phyloP scores from a whole-genome alignment of 2,797 vertebrate genomes.

The Sphenodon punctatus region DNA sequence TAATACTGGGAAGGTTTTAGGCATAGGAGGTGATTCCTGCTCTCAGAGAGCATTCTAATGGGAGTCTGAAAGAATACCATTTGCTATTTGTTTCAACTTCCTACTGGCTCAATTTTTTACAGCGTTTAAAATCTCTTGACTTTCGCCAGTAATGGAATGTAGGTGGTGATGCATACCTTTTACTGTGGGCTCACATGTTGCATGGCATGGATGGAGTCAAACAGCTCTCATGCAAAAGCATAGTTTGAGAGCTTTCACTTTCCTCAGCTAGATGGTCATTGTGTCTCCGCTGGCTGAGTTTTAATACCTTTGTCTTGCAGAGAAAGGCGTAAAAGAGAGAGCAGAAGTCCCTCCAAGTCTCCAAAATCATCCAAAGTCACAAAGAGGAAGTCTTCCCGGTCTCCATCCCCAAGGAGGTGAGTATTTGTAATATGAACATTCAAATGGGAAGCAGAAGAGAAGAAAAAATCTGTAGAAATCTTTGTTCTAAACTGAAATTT shows the following conservation, averaged over 20 bases:
- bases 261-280: background rate
- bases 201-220: background rate
- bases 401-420: slow-evolving; percentile 88
- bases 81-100: too few species aligned
- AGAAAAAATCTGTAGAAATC: background rate
- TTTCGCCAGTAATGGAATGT: background rate
- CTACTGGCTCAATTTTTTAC: background rate
- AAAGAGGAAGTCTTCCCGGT: slow-evolving; percentile 82
- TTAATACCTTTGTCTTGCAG: slow-evolving; percentile 68
- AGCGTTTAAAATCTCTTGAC: accelerated
- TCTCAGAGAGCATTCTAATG: background rate
- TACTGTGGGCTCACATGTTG: background rate
- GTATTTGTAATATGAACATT: background rate
- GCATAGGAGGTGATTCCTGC: background rate
- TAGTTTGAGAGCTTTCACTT: background rate
- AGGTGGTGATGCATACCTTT: background rate
- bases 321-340: slow-evolving; percentile 85
- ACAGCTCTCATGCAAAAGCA: background rate
- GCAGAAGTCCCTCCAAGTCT: slow-evolving; percentile 83
- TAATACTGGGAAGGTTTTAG: background rate
- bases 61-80: background rate
- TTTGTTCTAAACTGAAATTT: slow-evolving; percentile 1
- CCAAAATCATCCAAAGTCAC: slow-evolving; percentile 83
- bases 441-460: background rate
- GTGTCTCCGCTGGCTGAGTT: background rate